Percentiles rank a stretch among this genome's conserved stretches.
phyloP scores from a whole-genome alignment of 2,797 vertebrate genomes.

The Balearica regulorum region DNA sequence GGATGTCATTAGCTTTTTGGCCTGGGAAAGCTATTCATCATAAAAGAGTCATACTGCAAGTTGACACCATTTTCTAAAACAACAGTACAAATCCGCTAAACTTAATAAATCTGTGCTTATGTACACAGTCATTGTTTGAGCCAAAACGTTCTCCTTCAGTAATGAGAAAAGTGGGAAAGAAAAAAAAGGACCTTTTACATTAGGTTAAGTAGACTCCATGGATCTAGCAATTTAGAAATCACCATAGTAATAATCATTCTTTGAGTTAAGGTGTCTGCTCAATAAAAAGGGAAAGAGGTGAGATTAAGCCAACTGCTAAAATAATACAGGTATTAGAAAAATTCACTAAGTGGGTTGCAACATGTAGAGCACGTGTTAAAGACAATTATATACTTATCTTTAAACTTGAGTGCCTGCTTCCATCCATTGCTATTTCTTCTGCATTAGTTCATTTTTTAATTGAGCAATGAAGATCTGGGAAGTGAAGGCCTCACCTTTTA shows the following conservation, averaged over 20 bases:
- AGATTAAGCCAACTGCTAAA: background rate
- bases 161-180: background rate
- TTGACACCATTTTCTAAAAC: slow-evolving; percentile 21
- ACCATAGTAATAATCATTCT: background rate
- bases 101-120: background rate
- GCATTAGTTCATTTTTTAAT: background rate
- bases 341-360: background rate
- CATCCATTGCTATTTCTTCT: background rate
- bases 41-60: background rate
- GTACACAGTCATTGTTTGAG: background rate
- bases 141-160: background rate
- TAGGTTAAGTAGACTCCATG: background rate
- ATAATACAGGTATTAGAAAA: background rate
- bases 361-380: background rate
- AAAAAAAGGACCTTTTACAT: background rate
- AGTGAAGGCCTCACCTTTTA: background rate
- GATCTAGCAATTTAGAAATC: slow-evolving; percentile 21
- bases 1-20: slow-evolving; percentile 29
- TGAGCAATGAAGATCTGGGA: background rate
- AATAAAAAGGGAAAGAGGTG: background rate
- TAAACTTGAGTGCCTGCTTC: background rate
- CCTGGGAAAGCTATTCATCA: slow-evolving; percentile 8
- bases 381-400: background rate
- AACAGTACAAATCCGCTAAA: slow-evolving; percentile 5
- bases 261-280: background rate